Evolutionary conservation across 1,140 invertebrate genomes (phyloP).

Genomic region (Hormaphis cornu): DNA sequence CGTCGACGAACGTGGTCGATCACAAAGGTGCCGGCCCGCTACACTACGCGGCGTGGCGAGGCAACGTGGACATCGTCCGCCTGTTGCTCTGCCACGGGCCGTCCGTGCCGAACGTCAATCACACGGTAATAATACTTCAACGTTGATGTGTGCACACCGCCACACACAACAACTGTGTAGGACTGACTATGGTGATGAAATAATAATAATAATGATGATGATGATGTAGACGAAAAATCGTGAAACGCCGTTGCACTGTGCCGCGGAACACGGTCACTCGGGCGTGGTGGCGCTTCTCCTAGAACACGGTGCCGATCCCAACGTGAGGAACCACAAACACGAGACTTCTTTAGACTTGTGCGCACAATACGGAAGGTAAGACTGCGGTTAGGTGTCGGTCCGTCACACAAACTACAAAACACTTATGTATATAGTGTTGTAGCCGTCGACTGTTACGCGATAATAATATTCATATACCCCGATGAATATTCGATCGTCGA

Average conservation of each 20-base stretch:
- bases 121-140: conserved; percentile 21
- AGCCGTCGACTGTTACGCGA: too few relatives aligned
- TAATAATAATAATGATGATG: conserved; percentile 4
- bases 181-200: neutral
- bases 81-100: conserved; percentile 65
- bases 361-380: conserved; percentile 76
- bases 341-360: conserved; percentile 91
- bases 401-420: too few relatives aligned
- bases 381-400: too few relatives aligned
- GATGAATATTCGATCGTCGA: too few relatives aligned
- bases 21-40: conserved; percentile 74
- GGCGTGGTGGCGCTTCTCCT: conserved; percentile 79
- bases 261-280: conserved; percentile 88
- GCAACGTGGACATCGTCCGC: conserved; percentile 71
- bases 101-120: conserved; percentile 68
- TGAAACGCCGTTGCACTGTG: conserved; percentile 88
- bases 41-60: conserved; percentile 83
- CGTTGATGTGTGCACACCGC: too few relatives aligned
- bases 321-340: conserved; percentile 74
- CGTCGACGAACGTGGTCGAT: conserved; percentile 77
- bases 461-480: too few relatives aligned
- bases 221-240: conserved; percentile 73
- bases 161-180: neutral
- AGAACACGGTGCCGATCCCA: conserved; percentile 78
- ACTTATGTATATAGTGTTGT: too few relatives aligned